These are phyloP conservation scores for Lymantria dispar DNA, from an alignment of 2,888 invertebrate species.

Conservation along the genomic window DNA sequence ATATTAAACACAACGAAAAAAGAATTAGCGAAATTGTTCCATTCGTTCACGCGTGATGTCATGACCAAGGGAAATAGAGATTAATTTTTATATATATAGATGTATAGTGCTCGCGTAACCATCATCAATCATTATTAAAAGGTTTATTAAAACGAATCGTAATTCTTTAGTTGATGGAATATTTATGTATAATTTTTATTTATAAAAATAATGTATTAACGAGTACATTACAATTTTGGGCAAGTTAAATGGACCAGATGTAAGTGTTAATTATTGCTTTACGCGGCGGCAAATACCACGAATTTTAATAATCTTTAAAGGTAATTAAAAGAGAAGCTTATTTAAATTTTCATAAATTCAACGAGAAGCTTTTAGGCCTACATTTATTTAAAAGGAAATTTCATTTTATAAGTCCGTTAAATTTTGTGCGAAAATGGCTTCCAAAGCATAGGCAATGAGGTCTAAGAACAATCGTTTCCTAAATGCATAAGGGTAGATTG, in stretches of 20 bases:
- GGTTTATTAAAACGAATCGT: too few species aligned
- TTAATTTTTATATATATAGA: too few species aligned
- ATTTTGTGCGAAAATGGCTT: conserved; percentile 18
- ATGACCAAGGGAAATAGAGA: too few species aligned
- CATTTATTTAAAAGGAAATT: conserved; percentile 16
- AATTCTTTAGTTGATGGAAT: too few species aligned
- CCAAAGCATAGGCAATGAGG: conserved; percentile 18
- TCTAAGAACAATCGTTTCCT: conserved; percentile 16
- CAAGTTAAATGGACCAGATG: not conserved
- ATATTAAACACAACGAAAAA: too few species aligned
- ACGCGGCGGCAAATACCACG: not conserved
- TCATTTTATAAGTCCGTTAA: conserved; percentile 13
- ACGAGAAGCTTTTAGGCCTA: conserved; percentile 5
- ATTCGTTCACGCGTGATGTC: too few species aligned
- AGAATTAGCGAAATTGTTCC: too few species aligned
- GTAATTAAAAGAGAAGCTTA: conserved; percentile 10
- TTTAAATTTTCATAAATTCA: conserved; percentile 18
- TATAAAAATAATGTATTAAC: not conserved
- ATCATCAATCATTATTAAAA: too few species aligned
- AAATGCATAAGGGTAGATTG: conserved; percentile 4
- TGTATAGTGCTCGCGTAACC: too few species aligned
- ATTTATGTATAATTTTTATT: not conserved
- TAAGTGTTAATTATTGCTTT: not conserved
- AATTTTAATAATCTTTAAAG: conserved; percentile 9
- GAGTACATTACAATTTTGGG: not conserved